Base-by-base conservation (phyloP, 2,797 vertebrate species). In the Platyrinchus mystaceus region DNA sequence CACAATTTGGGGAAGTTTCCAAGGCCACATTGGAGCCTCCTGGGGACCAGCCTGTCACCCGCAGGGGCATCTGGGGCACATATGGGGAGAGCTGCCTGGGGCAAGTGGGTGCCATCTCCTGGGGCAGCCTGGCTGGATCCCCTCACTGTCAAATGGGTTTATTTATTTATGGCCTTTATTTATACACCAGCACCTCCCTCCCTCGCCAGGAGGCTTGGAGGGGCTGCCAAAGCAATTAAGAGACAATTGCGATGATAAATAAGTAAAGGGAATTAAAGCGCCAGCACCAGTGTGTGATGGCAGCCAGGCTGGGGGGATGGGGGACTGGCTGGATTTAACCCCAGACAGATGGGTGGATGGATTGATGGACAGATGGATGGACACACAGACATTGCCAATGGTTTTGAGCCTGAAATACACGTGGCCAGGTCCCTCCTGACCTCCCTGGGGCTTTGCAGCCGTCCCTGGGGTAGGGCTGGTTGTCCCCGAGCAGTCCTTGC, bases 201-300 rank as follows among this genome's bases (percentile, higher is more conserved):
- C 85, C 50, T 84, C 2, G 1, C 79, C 76, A 56, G 7, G 30
- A 87, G 82, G 71, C 83, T 67, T 74, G 1, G 58, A 90, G 87
- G 90, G 76, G 81, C 87, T 86, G 69, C 93, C 87, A 90, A 95
- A 90, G 85, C 93, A 92, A 93, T 95, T 96, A 94, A 84, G 84
- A 90, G 93, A 94, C 91, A 94, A 95, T 95, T 93, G 92, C 27
- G 0, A 90, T 90, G 89, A 93, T 94, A 90, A 96, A 95, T 91
- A 96, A 97, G 76, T 91, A 88, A 94, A 23, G 23, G 59, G 60
- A 85, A 84, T 95, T 90, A 97, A 96, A 92, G 58, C 1, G 4
- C 66, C 7, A 1, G 49, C 58, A 62, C 63, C 19, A 5, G 43
- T 7, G 14, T 47, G 68, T 68, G 89, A 55, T 47, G 75, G 73